These are phyloP conservation scores for Darevskia mixta DNA, from an alignment of 2,797 vertebrate species.

Conservation along the genomic window DNA sequence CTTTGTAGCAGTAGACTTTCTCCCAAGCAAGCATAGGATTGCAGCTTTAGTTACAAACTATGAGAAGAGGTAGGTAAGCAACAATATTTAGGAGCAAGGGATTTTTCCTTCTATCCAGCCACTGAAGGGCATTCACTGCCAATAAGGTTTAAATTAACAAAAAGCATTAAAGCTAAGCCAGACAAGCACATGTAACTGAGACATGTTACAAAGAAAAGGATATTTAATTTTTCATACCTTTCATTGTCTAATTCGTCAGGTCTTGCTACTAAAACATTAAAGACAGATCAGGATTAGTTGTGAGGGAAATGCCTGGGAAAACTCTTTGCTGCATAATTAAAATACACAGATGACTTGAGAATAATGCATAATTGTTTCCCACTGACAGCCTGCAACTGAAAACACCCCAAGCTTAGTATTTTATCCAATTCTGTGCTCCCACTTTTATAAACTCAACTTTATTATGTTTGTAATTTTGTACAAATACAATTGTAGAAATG, in stretches of 20 bases:
- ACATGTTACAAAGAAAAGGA: slow-evolving; percentile 53
- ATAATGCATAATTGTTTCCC: not conserved
- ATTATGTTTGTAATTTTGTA: too few species aligned
- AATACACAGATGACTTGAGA: slow-evolving; percentile 1
- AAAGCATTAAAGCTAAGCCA: not conserved
- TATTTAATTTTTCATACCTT: slow-evolving; percentile 85
- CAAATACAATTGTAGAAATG: too few species aligned
- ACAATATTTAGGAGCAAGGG: not conserved
- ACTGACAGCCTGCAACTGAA: not conserved
- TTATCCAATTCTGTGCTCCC: not conserved
- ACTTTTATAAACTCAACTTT: not conserved
- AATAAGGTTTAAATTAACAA: slow-evolving; percentile 32
- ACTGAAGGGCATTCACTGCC: not conserved
- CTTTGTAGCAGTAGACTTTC: not conserved
- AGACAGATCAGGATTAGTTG: slow-evolving; percentile 79
- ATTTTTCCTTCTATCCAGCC: not conserved
- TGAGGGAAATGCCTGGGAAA: slow-evolving; percentile 69
- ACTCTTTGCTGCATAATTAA: slow-evolving; percentile 55
- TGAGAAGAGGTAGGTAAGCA: not conserved
- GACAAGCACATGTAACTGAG: slow-evolving; percentile 24
- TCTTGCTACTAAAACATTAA: slow-evolving; percentile 86
- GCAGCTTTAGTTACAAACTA: not conserved
- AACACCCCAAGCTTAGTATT: not conserved
- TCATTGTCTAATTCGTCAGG: slow-evolving; percentile 89
- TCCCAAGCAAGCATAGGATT: not conserved